A percentile compares a stretch with the other conserved stretches of the same genome.
These are phyloP conservation scores for Baronia brevicornis DNA, from an alignment of 2,888 invertebrate genomes.

Conservation along the genomic window DNA sequence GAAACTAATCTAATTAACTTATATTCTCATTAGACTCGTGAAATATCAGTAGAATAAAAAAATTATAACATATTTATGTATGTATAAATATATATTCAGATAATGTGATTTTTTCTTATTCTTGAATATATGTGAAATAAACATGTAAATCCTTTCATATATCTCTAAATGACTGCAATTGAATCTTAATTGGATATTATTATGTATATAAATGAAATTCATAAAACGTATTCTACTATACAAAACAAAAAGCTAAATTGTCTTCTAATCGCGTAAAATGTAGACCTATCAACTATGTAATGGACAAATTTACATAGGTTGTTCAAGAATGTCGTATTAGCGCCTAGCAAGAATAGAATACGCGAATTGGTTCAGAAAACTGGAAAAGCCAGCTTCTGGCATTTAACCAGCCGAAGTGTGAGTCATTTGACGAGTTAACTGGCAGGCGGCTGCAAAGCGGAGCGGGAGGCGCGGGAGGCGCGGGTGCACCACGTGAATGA, in stretches of 20 bases:
- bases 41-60: too few relatives aligned
- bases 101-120: too few relatives aligned
- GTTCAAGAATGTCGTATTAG: slow-evolving; percentile 29
- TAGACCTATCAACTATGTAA: slow-evolving; percentile 22
- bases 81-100: too few relatives aligned
- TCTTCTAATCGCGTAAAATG: too few relatives aligned
- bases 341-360: slow-evolving; percentile 50
- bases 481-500: slow-evolving; percentile 68
- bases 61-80: too few relatives aligned
- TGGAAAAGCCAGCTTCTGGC: slow-evolving; percentile 72
- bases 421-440: slow-evolving; percentile 74
- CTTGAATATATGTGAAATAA: too few relatives aligned
- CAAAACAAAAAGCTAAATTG: slow-evolving; percentile 1
- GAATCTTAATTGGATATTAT: too few relatives aligned
- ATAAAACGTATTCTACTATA: background rate
- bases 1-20: too few relatives aligned
- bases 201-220: too few relatives aligned
- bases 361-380: slow-evolving; percentile 68
- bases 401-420: slow-evolving; percentile 67
- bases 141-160: too few relatives aligned
- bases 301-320: slow-evolving; percentile 24
- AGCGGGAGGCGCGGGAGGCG: slow-evolving; percentile 38
- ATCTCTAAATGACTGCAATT: too few relatives aligned
- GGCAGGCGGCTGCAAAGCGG: slow-evolving; percentile 47
- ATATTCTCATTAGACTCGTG: too few relatives aligned